Percentiles rank a stretch among this genome's conserved stretches.
phyloP scores from a whole-genome alignment of 2,797 vertebrate genomes.

The Podarcis lilfordi region DNA sequence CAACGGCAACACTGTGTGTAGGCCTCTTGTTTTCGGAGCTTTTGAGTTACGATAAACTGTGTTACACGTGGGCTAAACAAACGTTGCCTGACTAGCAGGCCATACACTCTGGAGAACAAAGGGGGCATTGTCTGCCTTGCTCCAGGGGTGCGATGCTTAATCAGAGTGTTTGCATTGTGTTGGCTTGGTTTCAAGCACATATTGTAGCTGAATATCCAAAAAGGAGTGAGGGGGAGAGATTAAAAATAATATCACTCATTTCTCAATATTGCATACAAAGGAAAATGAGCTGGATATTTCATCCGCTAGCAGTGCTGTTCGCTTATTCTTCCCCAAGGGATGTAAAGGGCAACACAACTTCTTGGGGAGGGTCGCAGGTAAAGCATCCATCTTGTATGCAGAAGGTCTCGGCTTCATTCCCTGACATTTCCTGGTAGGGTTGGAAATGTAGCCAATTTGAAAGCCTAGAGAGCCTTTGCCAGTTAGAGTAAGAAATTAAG shows the following conservation, averaged over 20 bases:
- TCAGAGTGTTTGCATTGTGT: constrained; percentile 11
- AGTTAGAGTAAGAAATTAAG: too few relatives aligned
- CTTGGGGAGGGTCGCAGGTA: too few relatives aligned
- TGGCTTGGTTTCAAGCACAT: background rate
- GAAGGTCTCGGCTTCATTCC: too few relatives aligned
- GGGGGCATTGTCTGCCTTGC: rapidly evolving
- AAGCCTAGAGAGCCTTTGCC: too few relatives aligned
- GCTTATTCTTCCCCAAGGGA: background rate
- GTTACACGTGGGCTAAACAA: background rate
- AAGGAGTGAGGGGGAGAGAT: background rate
- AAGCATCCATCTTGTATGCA: too few relatives aligned
- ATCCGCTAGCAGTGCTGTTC: background rate
- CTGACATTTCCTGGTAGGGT: too few relatives aligned
- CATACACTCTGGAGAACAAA: background rate
- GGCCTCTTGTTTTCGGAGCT: constrained; percentile 30
- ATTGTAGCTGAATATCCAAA: background rate
- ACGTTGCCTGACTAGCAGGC: background rate
- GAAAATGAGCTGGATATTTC: background rate
- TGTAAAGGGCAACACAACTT: background rate
- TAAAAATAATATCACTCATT: constrained; percentile 3
- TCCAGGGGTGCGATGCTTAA: constrained; percentile 1
- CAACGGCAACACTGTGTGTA: constrained; percentile 4
- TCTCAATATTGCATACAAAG: background rate
- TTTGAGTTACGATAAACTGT: constrained; percentile 16
- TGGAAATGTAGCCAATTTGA: too few relatives aligned